Evolutionary conservation across 2,888 invertebrate genomes (phyloP), one percentile per base, ranked within the genome.

Genomic region (Eucera pruinosa): DNA sequence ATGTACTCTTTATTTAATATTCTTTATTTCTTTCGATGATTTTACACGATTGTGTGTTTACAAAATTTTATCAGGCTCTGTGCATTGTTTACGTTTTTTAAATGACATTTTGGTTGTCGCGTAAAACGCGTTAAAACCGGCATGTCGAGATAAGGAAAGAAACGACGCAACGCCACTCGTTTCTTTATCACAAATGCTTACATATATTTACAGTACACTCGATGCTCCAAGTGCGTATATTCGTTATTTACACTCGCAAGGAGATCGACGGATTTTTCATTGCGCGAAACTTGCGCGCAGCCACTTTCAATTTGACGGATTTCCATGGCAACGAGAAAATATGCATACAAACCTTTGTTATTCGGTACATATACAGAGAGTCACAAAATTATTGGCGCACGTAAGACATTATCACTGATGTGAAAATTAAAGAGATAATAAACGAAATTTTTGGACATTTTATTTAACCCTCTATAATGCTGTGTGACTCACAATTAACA

Each of bases 161-260:
- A 65, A 65, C 47, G 47, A 30, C 45, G 60, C 47, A 45, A 52
- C 39, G 15, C 33, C 25, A 5, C 23, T 57, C 20, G 33, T 48
- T 41, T 13, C 30, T 60, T 67, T 72, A 62, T 77, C 76, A 23
- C 45, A 30, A 67, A 67, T 67, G 48, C 58, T 72, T n/a, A n/a
- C n/a, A n/a, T 67, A 33, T 64, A 57, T 67, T 73, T 67, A 76
- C 66, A 48, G 20, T 60, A 43, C 41, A n/a, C 7, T 72, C 27
- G 23, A 33, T 39, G 45, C 30, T 57, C 39, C 2, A 39, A 62
- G 58, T 62, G 39, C 52, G 45, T 67, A 62, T 5, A 30, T 65
- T 39, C 39, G 36, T 52, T 58, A 18, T 67, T 73, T 66, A 25
- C 50, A 30, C 39, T 33, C 45, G 2, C 2, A 6, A 3, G 15